These are phyloP conservation scores for Lamprologus callipterus DNA, from an alignment of 2,113 vertebrate species.

Conservation along the genomic window DNA sequence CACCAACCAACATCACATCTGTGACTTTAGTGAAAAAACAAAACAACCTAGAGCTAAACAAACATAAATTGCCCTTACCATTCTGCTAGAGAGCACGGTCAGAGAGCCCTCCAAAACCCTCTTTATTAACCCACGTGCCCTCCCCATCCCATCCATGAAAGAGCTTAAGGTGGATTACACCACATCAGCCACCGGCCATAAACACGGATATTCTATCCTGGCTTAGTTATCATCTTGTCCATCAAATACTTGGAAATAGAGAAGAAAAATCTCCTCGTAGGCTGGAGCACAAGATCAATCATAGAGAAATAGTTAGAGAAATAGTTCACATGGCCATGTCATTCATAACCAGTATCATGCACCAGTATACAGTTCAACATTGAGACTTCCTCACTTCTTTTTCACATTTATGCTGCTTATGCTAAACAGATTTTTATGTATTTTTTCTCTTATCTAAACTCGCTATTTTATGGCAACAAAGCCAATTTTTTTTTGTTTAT, in stretches of 20 bases:
- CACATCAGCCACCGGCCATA: constrained; percentile 33
- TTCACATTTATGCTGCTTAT: neutral
- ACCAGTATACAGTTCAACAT: neutral
- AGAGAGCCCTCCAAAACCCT: neutral
- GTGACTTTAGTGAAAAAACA: neutral
- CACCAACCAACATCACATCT: neutral
- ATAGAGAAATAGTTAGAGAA: neutral
- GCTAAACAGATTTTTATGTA: neutral
- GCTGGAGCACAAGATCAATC: neutral
- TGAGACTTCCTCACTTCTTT: neutral
- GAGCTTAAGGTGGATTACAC: constrained; percentile 63
- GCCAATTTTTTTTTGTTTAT: neutral
- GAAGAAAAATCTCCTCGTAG: constrained; percentile 4
- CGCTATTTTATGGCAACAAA: neutral
- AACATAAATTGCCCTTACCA: neutral
- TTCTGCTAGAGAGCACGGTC: neutral
- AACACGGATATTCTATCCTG: constrained; percentile 43
- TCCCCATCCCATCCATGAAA: neutral
- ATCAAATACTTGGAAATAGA: constrained; percentile 24
- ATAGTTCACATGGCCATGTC: neutral
- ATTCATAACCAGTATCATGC: neutral
- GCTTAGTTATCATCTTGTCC: constrained; percentile 39
- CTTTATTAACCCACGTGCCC: neutral
- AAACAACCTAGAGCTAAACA: neutral
- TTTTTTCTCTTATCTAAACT: neutral